Base-by-base conservation (phyloP, 2,113 vertebrate species). In the human region DNA sequence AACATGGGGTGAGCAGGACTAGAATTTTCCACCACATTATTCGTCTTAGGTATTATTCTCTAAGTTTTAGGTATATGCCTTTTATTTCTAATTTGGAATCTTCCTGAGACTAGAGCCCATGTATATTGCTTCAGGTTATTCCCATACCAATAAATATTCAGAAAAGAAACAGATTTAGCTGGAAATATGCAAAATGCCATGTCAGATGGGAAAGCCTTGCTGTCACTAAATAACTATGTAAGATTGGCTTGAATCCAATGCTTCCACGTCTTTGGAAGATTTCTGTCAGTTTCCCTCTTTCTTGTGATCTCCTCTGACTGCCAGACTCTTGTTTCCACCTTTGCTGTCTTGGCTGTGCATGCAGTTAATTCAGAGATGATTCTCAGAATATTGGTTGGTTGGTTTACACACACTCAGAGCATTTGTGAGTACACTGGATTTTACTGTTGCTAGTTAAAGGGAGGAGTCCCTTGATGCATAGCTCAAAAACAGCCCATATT, bases 1-100 rank as follows among this genome's bases (percentile, higher is more conserved):
- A 57, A 75, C 50, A 4, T 64, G 27, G 18, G 10, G 7, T 76
- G n/a, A 76, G 6, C 17, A 68, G 55, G 48, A 76, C 2, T 59
- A 70, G 30, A 23, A 20, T 84, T 17, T 76, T 43, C 16, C 27
- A 79, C 32, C 27, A 27, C 10, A 75, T 81, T 50, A 72, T 64
- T 89, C 3, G 75, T 83, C 11, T 87, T 45, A 48, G 17, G 16
- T 91, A 64, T 50, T 94, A 66, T 90, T 92, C 82, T 79, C 14
- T 73, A 73, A 83, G 43, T 66, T 45, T 75, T 93, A 79, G 40
- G 9, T 30, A n/a, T 18, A 43, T 27, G 30, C 20, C 5, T 57
- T 73, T 96, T 73, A 22, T 86, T 89, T 76, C n/a, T 78, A 92
- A 52, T 35, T 76, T 84, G 57, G 43, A 85, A 85, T 93, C 68